Base-by-base conservation (phyloP, 2,797 vertebrate species). In the Taeniopygia guttata region DNA sequence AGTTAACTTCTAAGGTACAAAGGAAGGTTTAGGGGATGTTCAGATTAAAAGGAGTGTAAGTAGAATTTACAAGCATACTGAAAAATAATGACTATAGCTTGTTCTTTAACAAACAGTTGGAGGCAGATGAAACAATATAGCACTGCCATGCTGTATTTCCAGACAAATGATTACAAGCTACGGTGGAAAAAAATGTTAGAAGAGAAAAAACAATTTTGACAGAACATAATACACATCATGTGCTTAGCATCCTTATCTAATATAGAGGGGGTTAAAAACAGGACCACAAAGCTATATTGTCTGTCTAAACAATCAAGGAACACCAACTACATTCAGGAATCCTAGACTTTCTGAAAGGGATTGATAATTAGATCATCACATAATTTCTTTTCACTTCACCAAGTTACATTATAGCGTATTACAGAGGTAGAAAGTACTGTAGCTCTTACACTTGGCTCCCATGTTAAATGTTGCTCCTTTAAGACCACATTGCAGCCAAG, bases 371-470 rank as follows among this genome's bases (percentile, higher is more conserved):
- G 3, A 46, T 73, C 18, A 18, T 30, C 52, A 29, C 25, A 13
- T 7, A 1, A 16, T 59, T 90, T 81, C 48, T 52, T 72, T 81
- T 54, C 5, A 15, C 6, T 73, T 76, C 43, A 66, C 63, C 55
- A 58, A 21, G 63, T 69, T 42, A 48, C 4, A 8, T 11, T 32
- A 22, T 20, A 46, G 34, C 67, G 21, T 6, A 72, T 29, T 6
- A 68, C 0, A 0, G 46, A 60, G 0, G 6, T 45, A 68, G 38
- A 75, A 86, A 60, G 8, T 6, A 40, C 4, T 63, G 13, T 36
- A 56, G 27, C 4, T 8, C 32, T 79, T 45, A 40, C 9, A 26
- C 9, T 19, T 38, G 13, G 4, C 29, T 73, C 30, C 17, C 4
- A 3, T 5, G 16, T 72, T 58, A 49, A 72, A 55, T 13, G n/a